Base-by-base conservation (phyloP, 2,888 invertebrate species). In the Dynastes tityus region DNA sequence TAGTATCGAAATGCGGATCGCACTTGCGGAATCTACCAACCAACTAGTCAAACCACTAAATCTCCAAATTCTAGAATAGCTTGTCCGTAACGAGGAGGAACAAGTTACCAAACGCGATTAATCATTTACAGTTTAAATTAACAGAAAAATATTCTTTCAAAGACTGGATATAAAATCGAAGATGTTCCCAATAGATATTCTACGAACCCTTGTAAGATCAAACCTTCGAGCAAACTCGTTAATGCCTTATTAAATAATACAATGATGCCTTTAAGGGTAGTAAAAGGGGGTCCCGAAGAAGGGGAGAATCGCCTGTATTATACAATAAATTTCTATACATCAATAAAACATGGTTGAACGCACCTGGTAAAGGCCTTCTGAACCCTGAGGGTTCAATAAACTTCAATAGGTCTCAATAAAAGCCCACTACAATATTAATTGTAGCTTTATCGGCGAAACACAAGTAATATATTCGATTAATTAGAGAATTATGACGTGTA, bases 1-100 rank as follows among this genome's bases (percentile, higher is more conserved):
- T 83, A 81, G 81, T 82, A 82, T 83, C 80, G 78, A 80, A 82
- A 83, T 82, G 81, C 71, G 78, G 79, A 73, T 77, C 73, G 79
- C 53, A 79, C 64, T 74, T 77, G 79, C 71, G 79, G 74, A 68
- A 71, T 77, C 29, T 64, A 61, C 71, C 49, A 61, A 45, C 78
- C 40, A 79, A 45, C 45, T 45, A 45, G 45, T 45, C 8, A 68
- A 40, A 77, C 68, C 77, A 70, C 61, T 77, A 63, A 77, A 77
- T 78, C 77, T 63, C 77, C 49, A 49, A 71, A 71, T 63, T 61
- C 63, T 71, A 45, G 63, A 37, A 78, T 63, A 27, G 64, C 51
- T 71, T 78, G 61, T 71, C 71, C 45, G 45, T 51, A 61, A 16
- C 40, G 40, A 1, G 4, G 6, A n/a, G 2, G 40, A 37, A 76